These are phyloP conservation scores for Drosophila sucinea DNA, from an alignment of 1,140 invertebrate species.

Conservation along the genomic window DNA sequence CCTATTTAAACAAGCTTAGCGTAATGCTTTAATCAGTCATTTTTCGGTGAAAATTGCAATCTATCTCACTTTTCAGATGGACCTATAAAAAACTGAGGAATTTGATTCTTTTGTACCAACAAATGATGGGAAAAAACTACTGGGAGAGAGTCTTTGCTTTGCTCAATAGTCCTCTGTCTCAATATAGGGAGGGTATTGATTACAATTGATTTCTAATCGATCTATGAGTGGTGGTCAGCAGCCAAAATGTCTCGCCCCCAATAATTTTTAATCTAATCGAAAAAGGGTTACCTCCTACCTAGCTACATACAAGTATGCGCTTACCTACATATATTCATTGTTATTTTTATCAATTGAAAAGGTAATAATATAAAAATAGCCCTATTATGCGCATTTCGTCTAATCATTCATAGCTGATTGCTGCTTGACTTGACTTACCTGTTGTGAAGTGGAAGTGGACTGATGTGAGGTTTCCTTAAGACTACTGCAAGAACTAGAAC, in stretches of 20 bases:
- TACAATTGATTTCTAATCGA: background rate
- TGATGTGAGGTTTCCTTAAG: conserved; percentile 83
- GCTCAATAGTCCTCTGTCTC: background rate
- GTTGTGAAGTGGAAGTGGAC: conserved; percentile 81
- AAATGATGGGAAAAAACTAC: too few relatives aligned
- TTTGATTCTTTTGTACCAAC: too few relatives aligned
- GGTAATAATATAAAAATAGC: conserved; percentile 51
- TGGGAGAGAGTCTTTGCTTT: too few relatives aligned
- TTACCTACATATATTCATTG: background rate
- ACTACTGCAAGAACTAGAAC: conserved; percentile 80
- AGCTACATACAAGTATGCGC: too few relatives aligned
- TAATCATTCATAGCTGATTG: conserved; percentile 17
- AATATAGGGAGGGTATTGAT: background rate
- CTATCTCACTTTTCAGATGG: too few relatives aligned
- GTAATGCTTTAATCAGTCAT: too few relatives aligned
- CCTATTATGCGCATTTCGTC: conserved; percentile 45
- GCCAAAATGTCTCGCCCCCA: conserved; percentile 38
- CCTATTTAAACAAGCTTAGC: too few relatives aligned
- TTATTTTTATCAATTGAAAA: conserved; percentile 3
- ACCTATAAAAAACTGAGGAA: too few relatives aligned
- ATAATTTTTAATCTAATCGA: conserved; percentile 42
- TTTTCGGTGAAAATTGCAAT: too few relatives aligned
- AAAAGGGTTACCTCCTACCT: conserved; percentile 25
- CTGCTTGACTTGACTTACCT: conserved; percentile 52
- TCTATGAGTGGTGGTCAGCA: conserved; percentile 18